These are phyloP conservation scores for Eudorcas thomsonii DNA, from an alignment of 2,113 vertebrate species.

Conservation along the genomic window DNA sequence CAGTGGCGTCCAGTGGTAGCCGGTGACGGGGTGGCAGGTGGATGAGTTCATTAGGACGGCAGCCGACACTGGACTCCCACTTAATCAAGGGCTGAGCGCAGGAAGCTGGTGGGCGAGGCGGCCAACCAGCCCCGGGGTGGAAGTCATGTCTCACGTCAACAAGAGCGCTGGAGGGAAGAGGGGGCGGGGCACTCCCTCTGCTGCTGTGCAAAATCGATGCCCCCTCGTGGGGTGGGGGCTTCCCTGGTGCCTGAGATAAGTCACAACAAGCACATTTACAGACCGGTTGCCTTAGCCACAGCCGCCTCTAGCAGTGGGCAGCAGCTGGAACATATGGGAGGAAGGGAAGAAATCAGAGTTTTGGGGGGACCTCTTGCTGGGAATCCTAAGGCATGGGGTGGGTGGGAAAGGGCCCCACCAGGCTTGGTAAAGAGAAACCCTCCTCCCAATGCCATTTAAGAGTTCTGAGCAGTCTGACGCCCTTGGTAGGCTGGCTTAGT, in stretches of 20 bases:
- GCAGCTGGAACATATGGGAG: background rate
- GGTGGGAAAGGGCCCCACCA: background rate
- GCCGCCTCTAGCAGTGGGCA: background rate
- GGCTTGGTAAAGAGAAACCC: background rate
- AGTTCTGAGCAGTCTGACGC: background rate
- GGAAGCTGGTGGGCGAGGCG: background rate
- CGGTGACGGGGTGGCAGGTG: conserved; percentile 50
- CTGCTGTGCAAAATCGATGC: background rate
- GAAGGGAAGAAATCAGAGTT: background rate
- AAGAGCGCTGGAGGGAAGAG: background rate
- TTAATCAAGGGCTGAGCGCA: conserved; percentile 72
- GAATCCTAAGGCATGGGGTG: background rate
- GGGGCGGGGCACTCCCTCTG: fast-evolving
- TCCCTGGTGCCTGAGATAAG: background rate
- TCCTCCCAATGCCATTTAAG: background rate
- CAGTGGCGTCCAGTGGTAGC: conserved; percentile 43
- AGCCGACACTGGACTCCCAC: conserved; percentile 65
- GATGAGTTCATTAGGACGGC: conserved; percentile 79
- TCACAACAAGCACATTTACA: background rate
- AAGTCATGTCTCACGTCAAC: background rate
- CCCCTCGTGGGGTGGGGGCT: background rate
- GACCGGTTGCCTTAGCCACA: background rate
- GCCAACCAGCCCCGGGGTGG: conserved; percentile 16
- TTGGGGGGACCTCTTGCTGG: background rate
- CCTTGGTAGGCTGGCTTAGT: background rate